phyloP scores from a whole-genome alignment of 2,113 vertebrate genomes.

The Hydropotes inermis region DNA sequence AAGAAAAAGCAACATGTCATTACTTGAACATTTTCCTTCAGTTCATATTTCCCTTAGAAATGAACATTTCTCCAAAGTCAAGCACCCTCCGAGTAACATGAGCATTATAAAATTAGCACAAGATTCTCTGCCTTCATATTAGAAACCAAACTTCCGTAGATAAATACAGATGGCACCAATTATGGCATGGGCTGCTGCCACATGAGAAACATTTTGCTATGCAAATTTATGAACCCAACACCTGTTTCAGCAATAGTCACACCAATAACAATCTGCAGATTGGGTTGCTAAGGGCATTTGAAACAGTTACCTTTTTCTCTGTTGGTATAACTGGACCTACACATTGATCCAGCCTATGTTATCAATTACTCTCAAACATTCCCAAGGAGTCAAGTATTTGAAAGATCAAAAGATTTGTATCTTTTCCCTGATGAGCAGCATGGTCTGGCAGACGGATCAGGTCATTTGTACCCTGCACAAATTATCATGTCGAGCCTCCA shows the following conservation, averaged over 20 bases:
- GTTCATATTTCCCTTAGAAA: slow-evolving; percentile 25
- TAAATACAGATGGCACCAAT: slow-evolving; percentile 72
- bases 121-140: slow-evolving; percentile 11
- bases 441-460: slow-evolving; percentile 36
- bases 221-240: slow-evolving; percentile 63
- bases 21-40: slow-evolving; percentile 3
- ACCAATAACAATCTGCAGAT: slow-evolving; percentile 67
- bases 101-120: background rate
- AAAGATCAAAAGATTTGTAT: slow-evolving; percentile 39
- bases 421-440: slow-evolving; percentile 49
- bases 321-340: slow-evolving; percentile 13
- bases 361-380: slow-evolving; percentile 18
- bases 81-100: background rate
- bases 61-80: background rate
- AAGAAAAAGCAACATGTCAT: background rate
- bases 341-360: background rate
- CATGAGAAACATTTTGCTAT: slow-evolving; percentile 58
- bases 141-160: slow-evolving; percentile 50
- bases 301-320: slow-evolving; percentile 46
- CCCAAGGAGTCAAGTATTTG: slow-evolving; percentile 29
- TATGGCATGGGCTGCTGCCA: slow-evolving; percentile 65
- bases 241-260: slow-evolving; percentile 57
- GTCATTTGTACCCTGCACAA: slow-evolving; percentile 34
- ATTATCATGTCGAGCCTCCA: slow-evolving; percentile 21
- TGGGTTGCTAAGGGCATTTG: slow-evolving; percentile 67